Conservation (phyloP, 2,888 invertebrate species). For the Leucania comma region DNA sequence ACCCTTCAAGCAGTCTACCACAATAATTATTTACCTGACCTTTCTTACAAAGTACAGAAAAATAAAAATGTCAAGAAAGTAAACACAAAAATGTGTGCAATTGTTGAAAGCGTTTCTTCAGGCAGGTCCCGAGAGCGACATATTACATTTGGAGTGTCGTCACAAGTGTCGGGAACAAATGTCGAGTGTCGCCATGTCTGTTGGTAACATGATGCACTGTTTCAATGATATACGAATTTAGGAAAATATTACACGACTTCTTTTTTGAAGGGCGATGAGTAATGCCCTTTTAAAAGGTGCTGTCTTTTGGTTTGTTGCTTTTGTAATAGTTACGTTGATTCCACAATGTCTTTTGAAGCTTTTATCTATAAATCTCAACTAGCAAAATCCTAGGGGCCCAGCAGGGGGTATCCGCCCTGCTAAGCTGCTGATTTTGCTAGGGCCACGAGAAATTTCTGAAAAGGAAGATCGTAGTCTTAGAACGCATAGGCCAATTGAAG, state of each 20-base stretch:
- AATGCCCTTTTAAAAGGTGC: constrained; percentile 30
- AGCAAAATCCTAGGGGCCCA: too few relatives aligned
- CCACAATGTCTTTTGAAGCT: neutral
- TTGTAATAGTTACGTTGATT: neutral
- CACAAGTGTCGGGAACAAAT: constrained; percentile 60
- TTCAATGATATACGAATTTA: constrained; percentile 46
- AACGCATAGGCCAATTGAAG: too few relatives aligned
- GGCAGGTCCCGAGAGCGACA: constrained; percentile 65
- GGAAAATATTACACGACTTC: constrained; percentile 21
- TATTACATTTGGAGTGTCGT: constrained; percentile 68
- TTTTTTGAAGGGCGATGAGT: constrained; percentile 12
- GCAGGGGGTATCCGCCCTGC: too few relatives aligned
- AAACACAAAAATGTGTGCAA: constrained; percentile 61
- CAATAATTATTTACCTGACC: constrained; percentile 50
- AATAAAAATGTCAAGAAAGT: constrained; percentile 48
- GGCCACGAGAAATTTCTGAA: too few relatives aligned
- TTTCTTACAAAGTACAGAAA: constrained; percentile 40
- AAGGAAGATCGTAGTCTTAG: too few relatives aligned
- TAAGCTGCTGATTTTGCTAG: too few relatives aligned
- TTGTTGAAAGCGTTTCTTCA: constrained; percentile 63
- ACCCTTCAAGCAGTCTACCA: constrained; percentile 1
- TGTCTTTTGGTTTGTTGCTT: constrained; percentile 6
- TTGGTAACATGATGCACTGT: constrained; percentile 65
- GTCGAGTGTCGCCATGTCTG: constrained; percentile 57
- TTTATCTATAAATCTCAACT: too few relatives aligned